A percentile compares a stretch with the other conserved stretches of the same genome.
Evolutionary conservation across 2,113 vertebrate genomes (phyloP).

Genomic region (Ctenomys sociabilis): DNA sequence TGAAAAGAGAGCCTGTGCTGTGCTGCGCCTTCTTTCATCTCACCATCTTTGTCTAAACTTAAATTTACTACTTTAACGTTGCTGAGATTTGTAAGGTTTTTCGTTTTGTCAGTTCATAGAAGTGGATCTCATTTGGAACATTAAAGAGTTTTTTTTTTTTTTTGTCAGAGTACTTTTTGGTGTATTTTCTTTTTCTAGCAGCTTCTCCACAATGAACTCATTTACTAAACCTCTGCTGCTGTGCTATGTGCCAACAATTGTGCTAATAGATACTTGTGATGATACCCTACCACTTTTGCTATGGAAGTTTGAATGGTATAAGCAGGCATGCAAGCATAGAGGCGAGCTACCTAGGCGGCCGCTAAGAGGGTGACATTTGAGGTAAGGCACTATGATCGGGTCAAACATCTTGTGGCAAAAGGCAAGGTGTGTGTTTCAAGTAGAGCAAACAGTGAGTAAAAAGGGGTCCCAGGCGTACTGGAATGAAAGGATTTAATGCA

Average conservation of each 20-base stretch:
- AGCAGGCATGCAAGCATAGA: not conserved
- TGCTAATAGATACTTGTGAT: slow-evolving; percentile 21
- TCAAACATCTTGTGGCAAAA: slow-evolving; percentile 30
- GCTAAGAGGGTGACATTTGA: slow-evolving; percentile 12
- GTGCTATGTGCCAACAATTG: not conserved
- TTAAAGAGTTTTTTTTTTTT: not conserved
- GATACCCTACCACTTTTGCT: not conserved
- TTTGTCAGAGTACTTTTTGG: slow-evolving; percentile 17
- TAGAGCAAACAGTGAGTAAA: not conserved
- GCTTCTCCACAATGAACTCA: not conserved
- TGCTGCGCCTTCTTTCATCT: slow-evolving; percentile 15
- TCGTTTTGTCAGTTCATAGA: not conserved
- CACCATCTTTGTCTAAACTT: slow-evolving; percentile 18
- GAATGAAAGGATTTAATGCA: not conserved
- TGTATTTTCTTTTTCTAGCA: not conserved
- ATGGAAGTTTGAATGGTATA: not conserved
- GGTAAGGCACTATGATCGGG: slow-evolving; percentile 4
- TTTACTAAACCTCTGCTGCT: slow-evolving; percentile 35
- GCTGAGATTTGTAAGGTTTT: slow-evolving; percentile 28
- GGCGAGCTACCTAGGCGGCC: not conserved
- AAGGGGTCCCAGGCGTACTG: not conserved
- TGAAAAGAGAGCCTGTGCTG: slow-evolving; percentile 28
- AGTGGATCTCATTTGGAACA: not conserved
- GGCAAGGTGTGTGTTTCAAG: not conserved
- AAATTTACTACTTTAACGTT: slow-evolving; percentile 34